phyloP scores from a whole-genome alignment of 2,797 vertebrate species.

The Pempheris klunzingeri region DNA sequence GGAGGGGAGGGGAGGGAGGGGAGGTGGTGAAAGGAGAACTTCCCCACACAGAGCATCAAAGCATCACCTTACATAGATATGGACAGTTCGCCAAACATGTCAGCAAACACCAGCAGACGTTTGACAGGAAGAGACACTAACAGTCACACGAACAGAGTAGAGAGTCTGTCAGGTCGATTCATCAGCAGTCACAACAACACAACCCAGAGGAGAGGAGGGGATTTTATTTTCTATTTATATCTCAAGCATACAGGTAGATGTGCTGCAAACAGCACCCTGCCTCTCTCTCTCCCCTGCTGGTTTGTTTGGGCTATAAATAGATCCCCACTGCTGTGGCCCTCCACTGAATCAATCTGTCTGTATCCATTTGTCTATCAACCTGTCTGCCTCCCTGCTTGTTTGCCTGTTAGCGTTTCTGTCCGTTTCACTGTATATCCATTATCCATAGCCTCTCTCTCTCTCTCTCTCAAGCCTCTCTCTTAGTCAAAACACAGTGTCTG shows the following conservation, averaged over 20 bases:
- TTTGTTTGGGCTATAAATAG: constrained; percentile 79
- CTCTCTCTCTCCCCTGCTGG: constrained; percentile 28
- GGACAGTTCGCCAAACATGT: constrained; percentile 28
- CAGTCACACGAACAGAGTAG: constrained; percentile 31
- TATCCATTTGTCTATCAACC: constrained; percentile 66
- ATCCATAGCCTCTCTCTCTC: constrained; percentile 17
- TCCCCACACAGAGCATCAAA: constrained; percentile 25
- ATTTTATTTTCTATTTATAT: constrained; percentile 68
- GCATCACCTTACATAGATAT: constrained; percentile 14
- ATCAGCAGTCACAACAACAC: constrained; percentile 48
- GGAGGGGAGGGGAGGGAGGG: background rate
- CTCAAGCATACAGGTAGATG: constrained; percentile 64
- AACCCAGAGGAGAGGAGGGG: constrained; percentile 18
- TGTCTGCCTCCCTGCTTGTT: constrained; percentile 53
- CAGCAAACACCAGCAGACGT: constrained; percentile 54
- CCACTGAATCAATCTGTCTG: constrained; percentile 72
- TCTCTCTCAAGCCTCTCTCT: background rate
- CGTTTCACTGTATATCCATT: constrained; percentile 47
- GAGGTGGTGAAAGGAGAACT: background rate
- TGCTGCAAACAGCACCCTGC: constrained; percentile 57
- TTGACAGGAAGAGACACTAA: constrained; percentile 27
- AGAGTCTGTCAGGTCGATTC: constrained; percentile 50
- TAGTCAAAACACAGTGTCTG: constrained; percentile 36
- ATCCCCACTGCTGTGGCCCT: constrained; percentile 56
- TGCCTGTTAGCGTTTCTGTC: constrained; percentile 46